Conservation (phyloP, 2,113 vertebrate genomes). For the Natator depressus region DNA sequence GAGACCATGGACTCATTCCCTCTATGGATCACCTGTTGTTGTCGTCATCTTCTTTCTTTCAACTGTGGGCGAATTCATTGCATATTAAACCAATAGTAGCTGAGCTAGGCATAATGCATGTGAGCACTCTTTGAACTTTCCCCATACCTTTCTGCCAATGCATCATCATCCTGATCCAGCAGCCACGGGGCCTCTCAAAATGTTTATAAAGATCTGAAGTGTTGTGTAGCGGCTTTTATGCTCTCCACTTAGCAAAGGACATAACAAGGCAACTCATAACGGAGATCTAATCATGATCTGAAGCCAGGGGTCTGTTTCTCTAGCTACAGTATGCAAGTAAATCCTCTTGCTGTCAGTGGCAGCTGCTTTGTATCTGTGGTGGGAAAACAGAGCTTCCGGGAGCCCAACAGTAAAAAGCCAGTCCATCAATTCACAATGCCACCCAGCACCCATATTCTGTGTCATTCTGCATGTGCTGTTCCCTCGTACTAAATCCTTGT, state of each 20-base stretch:
- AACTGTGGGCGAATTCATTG: neutral
- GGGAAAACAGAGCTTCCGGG: neutral
- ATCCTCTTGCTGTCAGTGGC: neutral
- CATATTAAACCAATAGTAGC: neutral
- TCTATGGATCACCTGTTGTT: neutral
- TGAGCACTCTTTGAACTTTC: neutral
- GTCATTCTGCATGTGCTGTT: neutral
- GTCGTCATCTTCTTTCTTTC: neutral
- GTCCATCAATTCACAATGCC: neutral
- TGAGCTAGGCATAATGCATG: neutral
- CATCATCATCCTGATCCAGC: neutral
- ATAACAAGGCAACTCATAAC: neutral
- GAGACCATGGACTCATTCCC: neutral
- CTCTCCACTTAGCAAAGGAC: neutral
- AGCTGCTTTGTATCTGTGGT: neutral
- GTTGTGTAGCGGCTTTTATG: neutral
- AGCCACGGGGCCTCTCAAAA: rapidly evolving
- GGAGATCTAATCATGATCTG: neutral
- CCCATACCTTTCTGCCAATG: rapidly evolving
- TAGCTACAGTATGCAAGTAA: neutral
- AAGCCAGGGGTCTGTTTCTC: neutral
- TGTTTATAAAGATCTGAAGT: rapidly evolving
- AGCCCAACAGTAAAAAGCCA: neutral
- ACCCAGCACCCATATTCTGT: neutral
- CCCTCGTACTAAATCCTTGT: neutral